A percentile compares a stretch with the other conserved stretches of the same genome.
These are phyloP conservation scores for Pollenia griseotomentosa DNA, from an alignment of 2,888 invertebrate genomes.

Conservation along the genomic window DNA sequence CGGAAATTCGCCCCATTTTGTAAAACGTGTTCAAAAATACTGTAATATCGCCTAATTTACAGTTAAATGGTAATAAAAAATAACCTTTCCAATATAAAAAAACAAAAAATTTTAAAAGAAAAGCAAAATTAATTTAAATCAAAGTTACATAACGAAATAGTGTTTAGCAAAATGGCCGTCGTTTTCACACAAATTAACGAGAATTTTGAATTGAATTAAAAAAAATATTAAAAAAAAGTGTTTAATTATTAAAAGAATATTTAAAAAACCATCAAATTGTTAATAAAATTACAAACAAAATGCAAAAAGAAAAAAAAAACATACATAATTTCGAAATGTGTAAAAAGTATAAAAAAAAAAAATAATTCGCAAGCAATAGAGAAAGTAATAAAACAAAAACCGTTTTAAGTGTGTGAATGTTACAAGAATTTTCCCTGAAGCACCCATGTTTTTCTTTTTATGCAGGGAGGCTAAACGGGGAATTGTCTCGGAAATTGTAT, in stretches of 20 bases:
- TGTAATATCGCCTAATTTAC: conserved; percentile 23
- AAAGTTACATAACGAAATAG: conserved; percentile 66
- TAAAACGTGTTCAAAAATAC: conserved; percentile 50
- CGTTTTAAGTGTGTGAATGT: conserved; percentile 48
- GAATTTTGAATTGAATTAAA: conserved; percentile 5
- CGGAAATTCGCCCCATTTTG: conserved; percentile 35
- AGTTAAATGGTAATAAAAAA: conserved; percentile 30
- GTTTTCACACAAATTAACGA: conserved; percentile 29
- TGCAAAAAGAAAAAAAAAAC: conserved; percentile 39
- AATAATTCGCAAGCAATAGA: conserved; percentile 17
- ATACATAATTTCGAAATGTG: conserved; percentile 31
- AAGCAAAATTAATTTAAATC: conserved; percentile 14
- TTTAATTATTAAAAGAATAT: background rate
- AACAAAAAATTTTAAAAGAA: background rate
- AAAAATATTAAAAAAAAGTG: background rate
- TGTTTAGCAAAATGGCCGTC: conserved; percentile 62
- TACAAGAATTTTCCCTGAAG: conserved; percentile 25
- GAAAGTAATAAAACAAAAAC: conserved; percentile 30
- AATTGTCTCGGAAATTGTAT: conserved; percentile 51
- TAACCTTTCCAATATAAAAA: conserved; percentile 8
- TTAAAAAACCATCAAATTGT: conserved; percentile 8
- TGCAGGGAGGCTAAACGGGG: conserved; percentile 14
- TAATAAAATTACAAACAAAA: conserved; percentile 62
- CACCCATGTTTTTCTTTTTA: background rate
- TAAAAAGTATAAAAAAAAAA: conserved; percentile 14